A percentile compares a stretch with the other conserved stretches of the same genome.
These are phyloP conservation scores for Hyalella azteca DNA, from an alignment of 2,888 invertebrate species.

Conservation along the genomic window DNA sequence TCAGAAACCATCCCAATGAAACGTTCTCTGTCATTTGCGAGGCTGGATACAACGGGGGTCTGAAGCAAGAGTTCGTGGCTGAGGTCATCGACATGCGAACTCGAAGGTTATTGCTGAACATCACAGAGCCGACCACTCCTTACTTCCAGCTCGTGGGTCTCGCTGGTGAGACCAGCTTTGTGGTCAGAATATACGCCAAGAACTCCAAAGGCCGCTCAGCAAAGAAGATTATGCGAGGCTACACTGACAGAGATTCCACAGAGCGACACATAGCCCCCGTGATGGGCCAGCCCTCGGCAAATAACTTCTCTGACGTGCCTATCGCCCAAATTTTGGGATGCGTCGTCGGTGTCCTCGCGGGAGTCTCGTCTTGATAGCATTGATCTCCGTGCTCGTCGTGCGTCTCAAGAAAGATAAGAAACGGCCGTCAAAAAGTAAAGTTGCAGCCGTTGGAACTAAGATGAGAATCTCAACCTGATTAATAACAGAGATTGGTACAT, in stretches of 20 bases:
- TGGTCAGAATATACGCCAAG: slow-evolving; percentile 44
- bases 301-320: slow-evolving; percentile 36
- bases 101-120: slow-evolving; percentile 43
- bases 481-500: slow-evolving; percentile 5
- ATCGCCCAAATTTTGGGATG: slow-evolving; percentile 61
- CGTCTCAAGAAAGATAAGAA: slow-evolving; percentile 48
- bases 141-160: slow-evolving; percentile 52
- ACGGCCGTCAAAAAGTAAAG: slow-evolving; percentile 32
- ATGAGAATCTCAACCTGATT: slow-evolving; percentile 25
- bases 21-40: slow-evolving; percentile 45
- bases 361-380: slow-evolving; percentile 59
- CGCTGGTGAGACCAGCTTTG: slow-evolving; percentile 50
- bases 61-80: slow-evolving; percentile 51
- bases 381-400: slow-evolving; percentile 60
- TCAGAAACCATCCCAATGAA: slow-evolving; percentile 52
- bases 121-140: slow-evolving; percentile 45
- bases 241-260: slow-evolving; percentile 50
- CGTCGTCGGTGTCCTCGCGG: slow-evolving; percentile 60
- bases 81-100: slow-evolving; percentile 47
- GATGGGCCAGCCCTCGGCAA: slow-evolving; percentile 46
- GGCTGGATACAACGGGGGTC: slow-evolving; percentile 55
- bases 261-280: slow-evolving; percentile 54
- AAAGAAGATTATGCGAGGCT: slow-evolving; percentile 45
- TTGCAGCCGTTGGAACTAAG: slow-evolving; percentile 11
- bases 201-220: slow-evolving; percentile 51